Evolutionary conservation across 2,888 invertebrate genomes (phyloP).

Genomic region (Drepanosiphum platanoidis): DNA sequence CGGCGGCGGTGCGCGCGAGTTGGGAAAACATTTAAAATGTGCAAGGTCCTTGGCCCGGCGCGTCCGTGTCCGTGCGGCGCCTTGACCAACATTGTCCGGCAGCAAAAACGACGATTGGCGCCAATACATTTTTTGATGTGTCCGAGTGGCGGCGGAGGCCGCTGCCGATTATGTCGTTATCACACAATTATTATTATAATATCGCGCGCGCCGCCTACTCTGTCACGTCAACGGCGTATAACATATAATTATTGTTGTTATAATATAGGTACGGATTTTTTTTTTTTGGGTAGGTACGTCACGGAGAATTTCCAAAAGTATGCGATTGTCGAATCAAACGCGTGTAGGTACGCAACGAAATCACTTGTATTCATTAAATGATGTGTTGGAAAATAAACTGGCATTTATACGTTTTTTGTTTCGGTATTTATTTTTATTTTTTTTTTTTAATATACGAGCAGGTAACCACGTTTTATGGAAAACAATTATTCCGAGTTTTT

Average conservation of each 20-base stretch:
- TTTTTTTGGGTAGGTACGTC: too few relatives aligned
- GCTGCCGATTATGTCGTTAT: slow-evolving; percentile 55
- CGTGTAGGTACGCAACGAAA: background rate
- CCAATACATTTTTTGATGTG: slow-evolving; percentile 60
- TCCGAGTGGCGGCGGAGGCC: slow-evolving; percentile 58
- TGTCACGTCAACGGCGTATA: slow-evolving; percentile 29
- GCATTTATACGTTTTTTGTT: too few relatives aligned
- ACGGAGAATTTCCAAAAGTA: background rate
- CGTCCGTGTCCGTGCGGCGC: slow-evolving; percentile 59
- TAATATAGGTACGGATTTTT: background rate
- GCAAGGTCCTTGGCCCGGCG: slow-evolving; percentile 59
- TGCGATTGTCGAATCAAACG: background rate
- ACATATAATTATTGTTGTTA: background rate
- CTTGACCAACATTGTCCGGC: slow-evolving; percentile 63
- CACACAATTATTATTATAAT: slow-evolving; percentile 40
- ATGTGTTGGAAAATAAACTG: background rate
- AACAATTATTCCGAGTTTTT: background rate
- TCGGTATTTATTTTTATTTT: background rate
- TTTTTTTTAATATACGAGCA: background rate
- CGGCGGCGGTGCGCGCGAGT: too few relatives aligned
- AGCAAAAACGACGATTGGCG: slow-evolving; percentile 64
- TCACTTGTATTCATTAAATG: background rate
- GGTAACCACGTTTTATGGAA: background rate
- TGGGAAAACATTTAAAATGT: slow-evolving; percentile 57
- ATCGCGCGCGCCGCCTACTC: slow-evolving; percentile 13